Base-by-base conservation (phyloP, 2,888 invertebrate genomes). In the Diaprepes abbreviatus region DNA sequence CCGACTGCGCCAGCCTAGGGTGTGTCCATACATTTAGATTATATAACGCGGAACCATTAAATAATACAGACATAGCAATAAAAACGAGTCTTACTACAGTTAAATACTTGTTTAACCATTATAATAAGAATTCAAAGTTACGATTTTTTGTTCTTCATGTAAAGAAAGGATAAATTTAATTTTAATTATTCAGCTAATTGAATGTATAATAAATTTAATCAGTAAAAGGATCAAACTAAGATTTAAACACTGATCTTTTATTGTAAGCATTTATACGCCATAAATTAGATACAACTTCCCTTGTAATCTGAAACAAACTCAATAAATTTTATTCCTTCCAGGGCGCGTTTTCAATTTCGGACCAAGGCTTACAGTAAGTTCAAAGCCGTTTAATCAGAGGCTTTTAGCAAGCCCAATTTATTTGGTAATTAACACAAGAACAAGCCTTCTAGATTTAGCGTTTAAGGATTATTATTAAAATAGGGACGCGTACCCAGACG, bases 361-460 rank as follows among this genome's bases (percentile, higher is more conserved):
- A 58, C 69, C 64, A 28, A n/a, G 64, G 69, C 69, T 69, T 70
- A 70, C 35, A 66, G 60, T 59, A 59, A 70, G 60, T 70, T 66
- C 65, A 65, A 70, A 60, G 70, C 70, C 64, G 66, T 70, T 70
- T 70, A 70, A 70, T 65, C 70, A 24, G 65, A 59, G 60, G 70
- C 70, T 70, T 70, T 60, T 60, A 45, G 60, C 65, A 58, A 60
- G 70, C 65, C 70, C 70, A 70, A 70, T 70, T 70, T 70, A 70
- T 70, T 70, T 70, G 70, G 70, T 70, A 70, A 70, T 70, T 70
- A 70, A 70, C 70, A 70, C 70, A 70, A 70, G 70, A 66, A 70
- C 64, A 66, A 70, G 70, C 70, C 69, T 48, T 40, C 64, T 38
- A 70, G 66, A 66, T 66, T 70, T 70, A 69, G 64, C 64, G 59